These are phyloP conservation scores for Phragmatobia fuliginosa DNA, from an alignment of 2,888 invertebrate genomes.

Conservation along the genomic window DNA sequence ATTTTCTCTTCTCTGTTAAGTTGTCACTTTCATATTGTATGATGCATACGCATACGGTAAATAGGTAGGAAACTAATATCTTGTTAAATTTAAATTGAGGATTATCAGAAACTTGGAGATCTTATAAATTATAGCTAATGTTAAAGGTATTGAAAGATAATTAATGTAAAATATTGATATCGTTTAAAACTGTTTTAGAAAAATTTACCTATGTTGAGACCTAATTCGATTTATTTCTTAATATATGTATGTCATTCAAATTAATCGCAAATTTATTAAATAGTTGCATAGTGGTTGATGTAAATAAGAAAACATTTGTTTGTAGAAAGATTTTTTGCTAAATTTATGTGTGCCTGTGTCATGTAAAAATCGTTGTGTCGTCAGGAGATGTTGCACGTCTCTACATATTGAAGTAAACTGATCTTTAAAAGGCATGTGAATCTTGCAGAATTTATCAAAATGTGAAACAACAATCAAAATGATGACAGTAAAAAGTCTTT, in stretches of 20 bases:
- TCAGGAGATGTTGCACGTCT: constrained; percentile 39
- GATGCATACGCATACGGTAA: constrained; percentile 70
- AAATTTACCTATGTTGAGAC: constrained; percentile 85
- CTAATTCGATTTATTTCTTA: constrained; percentile 78
- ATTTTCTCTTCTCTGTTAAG: constrained; percentile 77
- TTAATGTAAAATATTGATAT: constrained; percentile 81
- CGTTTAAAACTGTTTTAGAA: constrained; percentile 85
- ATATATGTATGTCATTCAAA: constrained; percentile 72
- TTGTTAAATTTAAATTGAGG: constrained; percentile 83
- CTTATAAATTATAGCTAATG: constrained; percentile 85
- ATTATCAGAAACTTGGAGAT: constrained; percentile 83
- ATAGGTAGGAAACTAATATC: constrained; percentile 85
- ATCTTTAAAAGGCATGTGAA: not conserved
- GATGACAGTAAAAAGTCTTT: no score
- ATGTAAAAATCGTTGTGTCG: constrained; percentile 63
- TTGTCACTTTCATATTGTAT: constrained; percentile 73
- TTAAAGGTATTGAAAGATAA: constrained; percentile 83
- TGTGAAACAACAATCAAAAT: no score
- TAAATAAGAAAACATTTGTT: constrained; percentile 77
- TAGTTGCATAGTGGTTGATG: constrained; percentile 79
- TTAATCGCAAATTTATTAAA: constrained; percentile 75
- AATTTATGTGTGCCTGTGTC: constrained; percentile 80
- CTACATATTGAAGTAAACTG: not conserved
- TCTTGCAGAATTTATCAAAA: not conserved
- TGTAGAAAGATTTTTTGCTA: constrained; percentile 76